Evolutionary conservation across 2,113 vertebrate genomes (phyloP).

Genomic region (Rostratula benghalensis): DNA sequence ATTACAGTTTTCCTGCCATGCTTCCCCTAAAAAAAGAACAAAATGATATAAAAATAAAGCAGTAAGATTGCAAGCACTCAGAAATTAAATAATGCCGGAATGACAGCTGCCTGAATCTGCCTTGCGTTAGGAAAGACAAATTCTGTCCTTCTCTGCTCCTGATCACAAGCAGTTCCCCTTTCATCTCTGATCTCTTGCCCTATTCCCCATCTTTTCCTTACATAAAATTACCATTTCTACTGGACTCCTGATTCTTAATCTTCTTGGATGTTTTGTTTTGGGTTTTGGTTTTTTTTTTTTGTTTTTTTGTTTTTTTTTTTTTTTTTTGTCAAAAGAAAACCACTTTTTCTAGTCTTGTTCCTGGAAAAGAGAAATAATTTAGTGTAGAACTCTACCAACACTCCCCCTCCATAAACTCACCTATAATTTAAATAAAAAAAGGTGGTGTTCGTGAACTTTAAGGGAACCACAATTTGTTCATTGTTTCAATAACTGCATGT

Average conservation of each 20-base stretch:
- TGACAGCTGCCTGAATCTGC: not conserved
- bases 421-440: not conserved
- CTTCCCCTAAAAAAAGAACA: not conserved
- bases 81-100: not conserved
- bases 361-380: not conserved
- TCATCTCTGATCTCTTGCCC: not conserved
- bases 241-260: not conserved
- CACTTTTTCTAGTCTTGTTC: not conserved
- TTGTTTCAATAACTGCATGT: not conserved
- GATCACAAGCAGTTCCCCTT: not conserved
- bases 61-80: not conserved
- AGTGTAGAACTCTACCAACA: not conserved
- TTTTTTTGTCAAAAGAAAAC: not conserved
- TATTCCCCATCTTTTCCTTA: not conserved
- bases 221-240: not conserved
- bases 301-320: not conserved
- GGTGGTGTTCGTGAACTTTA: not conserved
- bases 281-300: not conserved
- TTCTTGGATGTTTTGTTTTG: not conserved
- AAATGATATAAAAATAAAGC: conserved; percentile 13
- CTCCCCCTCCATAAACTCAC: not conserved
- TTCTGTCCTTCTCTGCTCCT: not conserved
- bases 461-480: not conserved
- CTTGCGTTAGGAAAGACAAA: not conserved
- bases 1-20: not conserved